Evolutionary conservation across 2,113 vertebrate species (phyloP).

Genomic region (Hydropotes inermis): DNA sequence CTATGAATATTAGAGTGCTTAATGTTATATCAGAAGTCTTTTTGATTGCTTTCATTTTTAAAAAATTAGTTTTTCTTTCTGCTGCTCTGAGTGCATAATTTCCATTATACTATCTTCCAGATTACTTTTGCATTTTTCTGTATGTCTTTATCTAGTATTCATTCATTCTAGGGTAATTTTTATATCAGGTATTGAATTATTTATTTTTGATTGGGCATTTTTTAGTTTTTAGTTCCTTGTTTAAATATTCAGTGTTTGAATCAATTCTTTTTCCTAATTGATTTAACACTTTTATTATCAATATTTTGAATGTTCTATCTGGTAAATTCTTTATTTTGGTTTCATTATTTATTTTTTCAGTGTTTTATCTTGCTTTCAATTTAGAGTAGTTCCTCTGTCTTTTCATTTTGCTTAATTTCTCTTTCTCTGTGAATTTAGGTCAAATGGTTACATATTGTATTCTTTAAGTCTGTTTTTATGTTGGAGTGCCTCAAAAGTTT

Average conservation of each 20-base stretch:
- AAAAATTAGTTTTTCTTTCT: neutral
- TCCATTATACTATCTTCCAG: neutral
- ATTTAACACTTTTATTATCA: neutral
- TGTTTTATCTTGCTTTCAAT: neutral
- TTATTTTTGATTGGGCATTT: neutral
- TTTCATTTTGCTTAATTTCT: neutral
- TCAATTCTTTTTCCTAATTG: neutral
- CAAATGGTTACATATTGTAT: neutral
- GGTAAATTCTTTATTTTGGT: neutral
- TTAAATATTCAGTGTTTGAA: neutral
- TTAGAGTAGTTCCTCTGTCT: neutral
- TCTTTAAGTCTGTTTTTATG: neutral
- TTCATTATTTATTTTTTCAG: neutral
- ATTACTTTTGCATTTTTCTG: neutral
- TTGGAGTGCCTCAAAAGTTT: neutral
- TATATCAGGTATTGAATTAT: neutral
- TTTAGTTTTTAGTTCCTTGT: neutral
- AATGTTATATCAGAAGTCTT: neutral
- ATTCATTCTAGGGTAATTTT: neutral
- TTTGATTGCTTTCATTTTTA: neutral
- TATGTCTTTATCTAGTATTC: neutral
- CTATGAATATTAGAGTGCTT: neutral
- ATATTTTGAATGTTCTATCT: neutral
- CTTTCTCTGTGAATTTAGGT: neutral
- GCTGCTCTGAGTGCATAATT: neutral